phyloP scores from a whole-genome alignment of 2,797 vertebrate species.

The Mormyrops boulengeri region DNA sequence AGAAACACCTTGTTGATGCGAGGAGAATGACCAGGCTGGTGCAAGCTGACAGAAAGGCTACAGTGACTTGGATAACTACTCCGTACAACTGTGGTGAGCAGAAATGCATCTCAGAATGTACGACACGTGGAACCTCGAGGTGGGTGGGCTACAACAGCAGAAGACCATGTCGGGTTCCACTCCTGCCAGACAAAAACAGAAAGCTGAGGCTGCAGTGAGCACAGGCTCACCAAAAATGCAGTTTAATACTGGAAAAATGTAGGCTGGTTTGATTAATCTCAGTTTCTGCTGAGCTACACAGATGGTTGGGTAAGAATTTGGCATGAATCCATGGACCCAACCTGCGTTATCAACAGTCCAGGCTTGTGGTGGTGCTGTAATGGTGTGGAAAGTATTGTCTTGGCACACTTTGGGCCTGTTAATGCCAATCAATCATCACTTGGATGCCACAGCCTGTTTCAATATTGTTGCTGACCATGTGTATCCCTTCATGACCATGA shows the following conservation, averaged over 20 bases:
- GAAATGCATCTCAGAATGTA: background rate
- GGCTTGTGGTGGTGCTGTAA: background rate
- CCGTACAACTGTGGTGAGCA: background rate
- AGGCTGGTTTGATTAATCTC: background rate
- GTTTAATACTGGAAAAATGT: background rate
- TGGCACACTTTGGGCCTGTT: background rate
- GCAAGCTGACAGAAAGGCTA: background rate
- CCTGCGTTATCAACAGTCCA: background rate
- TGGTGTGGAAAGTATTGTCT: background rate
- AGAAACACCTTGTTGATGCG: background rate
- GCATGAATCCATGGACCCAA: background rate
- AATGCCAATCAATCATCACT: constrained; percentile 16
- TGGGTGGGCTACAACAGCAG: background rate
- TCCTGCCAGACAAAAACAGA: background rate
- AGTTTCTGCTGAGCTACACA: background rate
- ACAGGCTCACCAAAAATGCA: background rate
- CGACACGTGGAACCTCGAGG: background rate
- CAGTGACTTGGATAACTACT: background rate
- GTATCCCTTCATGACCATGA: background rate
- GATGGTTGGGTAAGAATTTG: background rate
- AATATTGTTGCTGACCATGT: background rate
- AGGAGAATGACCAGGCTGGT: background rate
- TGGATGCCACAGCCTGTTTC: constrained; percentile 17
- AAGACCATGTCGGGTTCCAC: background rate
- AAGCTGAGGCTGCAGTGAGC: background rate